These are phyloP conservation scores for Acholoe squamosa DNA, from an alignment of 2,888 invertebrate species.

Conservation along the genomic window DNA sequence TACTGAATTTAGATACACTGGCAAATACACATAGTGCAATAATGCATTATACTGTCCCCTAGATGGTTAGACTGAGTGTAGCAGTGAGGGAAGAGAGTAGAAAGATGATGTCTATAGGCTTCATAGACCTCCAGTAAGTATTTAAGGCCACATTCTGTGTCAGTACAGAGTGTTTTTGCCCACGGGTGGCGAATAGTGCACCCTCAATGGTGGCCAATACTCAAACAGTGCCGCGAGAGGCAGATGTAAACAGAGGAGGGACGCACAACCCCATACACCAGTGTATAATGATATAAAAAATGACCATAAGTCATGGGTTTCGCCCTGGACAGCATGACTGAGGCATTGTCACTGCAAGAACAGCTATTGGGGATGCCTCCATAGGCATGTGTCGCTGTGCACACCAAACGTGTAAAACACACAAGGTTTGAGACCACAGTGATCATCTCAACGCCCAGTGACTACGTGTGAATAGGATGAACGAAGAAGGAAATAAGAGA, in stretches of 20 bases:
- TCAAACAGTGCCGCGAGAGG: background rate
- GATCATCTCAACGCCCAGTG: too few species aligned
- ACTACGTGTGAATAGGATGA: too few species aligned
- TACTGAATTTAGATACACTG: too few species aligned
- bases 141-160: conserved; percentile 23
- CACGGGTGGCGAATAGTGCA: background rate
- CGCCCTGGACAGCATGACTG: background rate
- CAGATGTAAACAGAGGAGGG: background rate
- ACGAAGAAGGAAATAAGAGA: background rate
- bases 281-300: background rate
- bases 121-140: background rate
- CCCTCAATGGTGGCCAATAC: background rate
- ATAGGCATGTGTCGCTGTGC: too few species aligned
- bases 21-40: too few species aligned
- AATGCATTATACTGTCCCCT: too few species aligned
- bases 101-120: background rate
- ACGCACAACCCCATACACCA: background rate
- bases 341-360: too few species aligned
- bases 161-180: background rate
- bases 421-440: too few species aligned
- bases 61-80: background rate
- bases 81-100: background rate
- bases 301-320: conserved; percentile 20
- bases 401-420: too few species aligned
- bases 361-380: too few species aligned